A percentile compares a stretch with the other conserved stretches of the same genome.
phyloP scores from a whole-genome alignment of 2,113 vertebrate genomes.

The Cyprinus carpio region DNA sequence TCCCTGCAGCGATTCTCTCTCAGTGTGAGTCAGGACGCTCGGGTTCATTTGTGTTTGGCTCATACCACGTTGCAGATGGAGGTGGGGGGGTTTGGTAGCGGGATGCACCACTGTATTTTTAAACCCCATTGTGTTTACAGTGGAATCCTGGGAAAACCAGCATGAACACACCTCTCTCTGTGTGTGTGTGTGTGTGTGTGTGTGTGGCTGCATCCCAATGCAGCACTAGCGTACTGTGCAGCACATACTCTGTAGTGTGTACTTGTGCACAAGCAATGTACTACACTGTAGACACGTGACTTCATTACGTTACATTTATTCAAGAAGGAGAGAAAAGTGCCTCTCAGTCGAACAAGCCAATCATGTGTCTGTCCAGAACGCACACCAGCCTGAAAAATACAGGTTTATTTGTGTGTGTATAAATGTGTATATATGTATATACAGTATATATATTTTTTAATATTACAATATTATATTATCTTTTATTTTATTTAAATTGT shows the following conservation, averaged over 20 bases:
- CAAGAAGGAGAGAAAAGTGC: not conserved
- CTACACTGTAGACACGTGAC: not conserved
- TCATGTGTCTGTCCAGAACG: not conserved
- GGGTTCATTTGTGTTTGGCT: not conserved
- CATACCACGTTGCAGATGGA: not conserved
- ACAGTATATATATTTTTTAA: too few relatives aligned
- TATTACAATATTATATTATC: too few relatives aligned
- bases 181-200: too few relatives aligned
- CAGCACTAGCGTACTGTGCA: too few relatives aligned
- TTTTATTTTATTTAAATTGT: too few relatives aligned
- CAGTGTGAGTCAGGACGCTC: not conserved
- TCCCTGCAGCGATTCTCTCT: not conserved
- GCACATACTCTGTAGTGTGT: not conserved
- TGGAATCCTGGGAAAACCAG: slow-evolving; percentile 21
- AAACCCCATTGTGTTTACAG: not conserved
- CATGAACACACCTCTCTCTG: not conserved
- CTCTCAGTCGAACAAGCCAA: not conserved
- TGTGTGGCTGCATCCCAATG: not conserved
- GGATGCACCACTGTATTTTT: not conserved
- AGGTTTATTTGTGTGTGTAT: not conserved
- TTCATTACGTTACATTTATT: not conserved
- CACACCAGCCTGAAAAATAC: not conserved
- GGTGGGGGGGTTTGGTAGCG: not conserved
- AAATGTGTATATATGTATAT: too few relatives aligned
- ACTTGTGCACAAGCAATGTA: not conserved